A percentile compares a stretch with the other conserved stretches of the same genome.
Evolutionary conservation across 2,888 invertebrate species (phyloP).

Genomic region (Psylliodes chrysocephalus): DNA sequence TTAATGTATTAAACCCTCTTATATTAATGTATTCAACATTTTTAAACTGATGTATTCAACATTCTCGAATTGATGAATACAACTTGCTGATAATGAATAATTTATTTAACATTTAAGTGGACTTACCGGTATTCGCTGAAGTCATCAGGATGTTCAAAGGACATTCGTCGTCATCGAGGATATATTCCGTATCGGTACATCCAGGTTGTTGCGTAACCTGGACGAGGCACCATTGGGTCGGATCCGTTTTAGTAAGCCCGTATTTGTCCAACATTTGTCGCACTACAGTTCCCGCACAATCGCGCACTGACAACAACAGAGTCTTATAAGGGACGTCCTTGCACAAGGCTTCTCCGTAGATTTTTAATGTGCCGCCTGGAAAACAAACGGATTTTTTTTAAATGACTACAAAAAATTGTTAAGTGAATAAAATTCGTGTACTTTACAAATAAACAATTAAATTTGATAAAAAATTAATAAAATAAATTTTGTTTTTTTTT

Average conservation of each 20-base stretch:
- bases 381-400: too few relatives aligned
- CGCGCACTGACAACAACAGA: constrained; percentile 89
- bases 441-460: too few relatives aligned
- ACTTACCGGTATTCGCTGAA: constrained; percentile 88
- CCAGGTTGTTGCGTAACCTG: constrained; percentile 76
- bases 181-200: constrained; percentile 84
- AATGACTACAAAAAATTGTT: too few relatives aligned
- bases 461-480: too few relatives aligned
- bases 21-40: too few relatives aligned
- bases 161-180: constrained; percentile 97
- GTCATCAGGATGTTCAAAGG: constrained; percentile 94
- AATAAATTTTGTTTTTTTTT: too few relatives aligned
- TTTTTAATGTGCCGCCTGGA: constrained; percentile 85
- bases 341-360: constrained; percentile 96
- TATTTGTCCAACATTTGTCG: constrained; percentile 98
- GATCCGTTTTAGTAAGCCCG: constrained; percentile 89
- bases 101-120: too few relatives aligned
- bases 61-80: too few relatives aligned
- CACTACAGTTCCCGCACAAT: constrained; percentile 92
- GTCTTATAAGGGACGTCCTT: constrained; percentile 99
- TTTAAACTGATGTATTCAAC: too few relatives aligned
- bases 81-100: too few relatives aligned
- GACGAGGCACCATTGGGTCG: constrained; percentile 91
- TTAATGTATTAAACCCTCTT: too few relatives aligned
- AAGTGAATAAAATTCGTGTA: too few relatives aligned